These are phyloP conservation scores for Mus minutoides DNA, from an alignment of 2,797 vertebrate genomes.

Conservation along the genomic window DNA sequence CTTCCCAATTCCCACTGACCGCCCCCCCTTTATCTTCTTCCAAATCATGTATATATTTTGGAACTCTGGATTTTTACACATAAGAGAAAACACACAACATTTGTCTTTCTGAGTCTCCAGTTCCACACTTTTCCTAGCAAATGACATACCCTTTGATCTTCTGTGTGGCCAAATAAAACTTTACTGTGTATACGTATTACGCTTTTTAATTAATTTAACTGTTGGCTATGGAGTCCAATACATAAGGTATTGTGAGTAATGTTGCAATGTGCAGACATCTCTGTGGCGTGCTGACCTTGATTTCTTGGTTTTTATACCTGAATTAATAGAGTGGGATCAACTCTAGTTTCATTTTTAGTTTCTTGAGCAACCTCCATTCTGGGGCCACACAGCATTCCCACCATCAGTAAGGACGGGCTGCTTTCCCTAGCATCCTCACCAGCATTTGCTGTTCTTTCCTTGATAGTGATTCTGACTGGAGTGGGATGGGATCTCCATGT, in stretches of 20 bases:
- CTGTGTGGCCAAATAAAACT: neutral
- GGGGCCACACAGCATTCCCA: neutral
- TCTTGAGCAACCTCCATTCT: neutral
- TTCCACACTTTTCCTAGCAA: neutral
- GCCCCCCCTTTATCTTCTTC: neutral
- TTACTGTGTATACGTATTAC: neutral
- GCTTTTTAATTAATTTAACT: neutral
- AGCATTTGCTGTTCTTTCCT: neutral
- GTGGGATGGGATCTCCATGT: neutral
- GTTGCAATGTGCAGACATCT: neutral
- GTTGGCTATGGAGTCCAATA: neutral
- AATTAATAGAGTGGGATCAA: neutral
- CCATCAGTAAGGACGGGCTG: neutral
- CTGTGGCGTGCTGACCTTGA: neutral
- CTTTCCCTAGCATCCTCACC: neutral
- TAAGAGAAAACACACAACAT: neutral
- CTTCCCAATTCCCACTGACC: neutral
- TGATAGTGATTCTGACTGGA: neutral
- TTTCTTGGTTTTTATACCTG: neutral
- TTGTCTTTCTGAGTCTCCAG: neutral
- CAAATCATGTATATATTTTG: neutral
- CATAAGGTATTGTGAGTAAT: neutral
- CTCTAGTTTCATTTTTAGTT: neutral
- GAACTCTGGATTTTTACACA: neutral
- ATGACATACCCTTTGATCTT: neutral